Conservation (phyloP, 2,888 invertebrate genomes). For the Limnephilus rhombicus region DNA sequence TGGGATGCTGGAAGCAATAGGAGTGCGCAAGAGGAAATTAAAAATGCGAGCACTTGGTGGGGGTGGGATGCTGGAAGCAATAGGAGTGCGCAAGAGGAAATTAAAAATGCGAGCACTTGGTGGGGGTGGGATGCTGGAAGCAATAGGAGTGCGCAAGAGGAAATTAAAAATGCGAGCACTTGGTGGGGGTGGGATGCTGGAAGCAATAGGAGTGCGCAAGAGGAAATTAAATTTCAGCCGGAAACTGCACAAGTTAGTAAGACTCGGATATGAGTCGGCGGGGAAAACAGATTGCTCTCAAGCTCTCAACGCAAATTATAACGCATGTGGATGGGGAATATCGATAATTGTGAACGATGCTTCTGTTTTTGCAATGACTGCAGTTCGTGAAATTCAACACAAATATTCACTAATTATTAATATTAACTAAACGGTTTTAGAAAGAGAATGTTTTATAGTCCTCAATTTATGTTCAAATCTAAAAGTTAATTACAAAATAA, state of each 20-base stretch:
- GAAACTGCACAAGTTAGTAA: background rate
- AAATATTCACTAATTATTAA: background rate
- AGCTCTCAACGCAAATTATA: background rate
- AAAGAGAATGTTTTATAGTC: too few species aligned
- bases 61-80: background rate
- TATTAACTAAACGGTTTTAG: too few species aligned
- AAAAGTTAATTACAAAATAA: too few species aligned
- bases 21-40: background rate
- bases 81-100: background rate
- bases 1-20: background rate
- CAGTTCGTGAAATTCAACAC: background rate
- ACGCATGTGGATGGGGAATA: background rate
- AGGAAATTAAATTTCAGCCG: conserved; percentile 18
- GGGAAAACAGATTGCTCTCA: background rate
- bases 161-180: background rate
- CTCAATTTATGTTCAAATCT: too few species aligned
- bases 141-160: background rate
- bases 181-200: background rate
- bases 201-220: background rate
- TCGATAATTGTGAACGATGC: background rate
- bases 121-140: background rate
- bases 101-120: too few species aligned
- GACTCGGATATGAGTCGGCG: background rate
- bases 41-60: too few species aligned
- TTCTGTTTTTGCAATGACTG: background rate